Evolutionary conservation across 2,888 invertebrate genomes (phyloP).

Genomic region (Heteromyza rotundicornis): DNA sequence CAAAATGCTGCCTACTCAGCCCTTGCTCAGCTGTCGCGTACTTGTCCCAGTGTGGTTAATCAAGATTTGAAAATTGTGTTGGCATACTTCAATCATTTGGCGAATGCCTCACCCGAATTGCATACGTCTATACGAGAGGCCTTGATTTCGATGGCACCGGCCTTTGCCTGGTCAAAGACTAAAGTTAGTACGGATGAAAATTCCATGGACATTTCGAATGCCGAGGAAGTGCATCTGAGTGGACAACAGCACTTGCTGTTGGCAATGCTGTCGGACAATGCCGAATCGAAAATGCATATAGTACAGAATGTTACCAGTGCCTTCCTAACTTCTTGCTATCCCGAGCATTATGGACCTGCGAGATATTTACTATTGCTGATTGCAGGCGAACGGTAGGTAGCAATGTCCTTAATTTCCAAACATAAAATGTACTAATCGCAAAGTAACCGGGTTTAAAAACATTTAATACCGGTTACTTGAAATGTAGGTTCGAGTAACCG

Average conservation of each 20-base stretch:
- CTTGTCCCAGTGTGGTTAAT: constrained; percentile 68
- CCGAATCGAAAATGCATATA: constrained; percentile 78
- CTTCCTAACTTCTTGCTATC: constrained; percentile 82
- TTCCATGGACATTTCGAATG: constrained; percentile 11
- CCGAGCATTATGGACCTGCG: constrained; percentile 80
- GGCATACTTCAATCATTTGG: constrained; percentile 58
- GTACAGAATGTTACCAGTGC: constrained; percentile 83
- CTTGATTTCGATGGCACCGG: constrained; percentile 71
- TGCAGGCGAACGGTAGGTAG: constrained; percentile 81
- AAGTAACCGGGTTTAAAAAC: no score
- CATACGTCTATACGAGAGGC: constrained; percentile 73
- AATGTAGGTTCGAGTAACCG: no score
- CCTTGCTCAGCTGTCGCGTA: constrained; percentile 64
- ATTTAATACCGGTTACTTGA: no score
- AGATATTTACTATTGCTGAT: constrained; percentile 82
- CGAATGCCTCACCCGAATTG: constrained; percentile 63
- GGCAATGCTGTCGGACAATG: constrained; percentile 75
- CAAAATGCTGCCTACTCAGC: constrained; percentile 64
- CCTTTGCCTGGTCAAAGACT: constrained; percentile 64
- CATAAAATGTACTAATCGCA: no score
- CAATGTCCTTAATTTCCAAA: no score
- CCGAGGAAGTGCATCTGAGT: constrained; percentile 56
- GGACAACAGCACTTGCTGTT: constrained; percentile 65
- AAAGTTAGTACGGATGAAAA: constrained; percentile 37
- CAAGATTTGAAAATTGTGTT: constrained; percentile 67